A percentile compares a stretch with the other conserved stretches of the same genome.
Evolutionary conservation across 2,888 invertebrate genomes (phyloP).

Genomic region (Brachylomia viminalis): DNA sequence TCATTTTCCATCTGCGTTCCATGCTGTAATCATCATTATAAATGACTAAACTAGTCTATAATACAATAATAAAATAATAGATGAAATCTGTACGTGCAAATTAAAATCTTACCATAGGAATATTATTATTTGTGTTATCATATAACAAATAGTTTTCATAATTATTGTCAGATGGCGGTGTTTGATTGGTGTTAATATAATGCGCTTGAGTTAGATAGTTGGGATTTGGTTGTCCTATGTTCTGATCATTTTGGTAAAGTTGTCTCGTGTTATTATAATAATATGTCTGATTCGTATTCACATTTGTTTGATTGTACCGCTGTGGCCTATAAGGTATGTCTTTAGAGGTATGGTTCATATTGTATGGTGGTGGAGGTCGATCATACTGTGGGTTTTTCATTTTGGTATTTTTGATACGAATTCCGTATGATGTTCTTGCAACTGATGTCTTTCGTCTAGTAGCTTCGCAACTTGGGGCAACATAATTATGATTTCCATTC

Average conservation of each 20-base stretch:
- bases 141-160: slow-evolving; percentile 1
- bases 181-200: slow-evolving; percentile 20
- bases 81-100: not conserved
- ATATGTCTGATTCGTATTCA: not conserved
- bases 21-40: slow-evolving; percentile 56
- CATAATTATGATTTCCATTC: not conserved
- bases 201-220: slow-evolving; percentile 23
- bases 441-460: slow-evolving; percentile 6
- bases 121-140: slow-evolving; percentile 19
- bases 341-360: not conserved
- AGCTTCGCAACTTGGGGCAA: not conserved
- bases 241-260: slow-evolving; percentile 11
- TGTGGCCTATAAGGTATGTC: not conserved
- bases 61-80: not conserved
- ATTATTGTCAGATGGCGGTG: not conserved
- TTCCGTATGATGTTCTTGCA: slow-evolving; percentile 6
- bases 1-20: slow-evolving; percentile 12
- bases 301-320: not conserved
- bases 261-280: slow-evolving; percentile 8
- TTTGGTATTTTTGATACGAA: not conserved
- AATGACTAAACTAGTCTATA: slow-evolving; percentile 1
- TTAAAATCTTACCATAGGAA: slow-evolving; percentile 38
- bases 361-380: slow-evolving; percentile 21
- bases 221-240: slow-evolving; percentile 2
- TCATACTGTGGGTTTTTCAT: slow-evolving; percentile 24